These are phyloP conservation scores for Byasa hedistus DNA, from an alignment of 2,888 invertebrate genomes.

Conservation along the genomic window DNA sequence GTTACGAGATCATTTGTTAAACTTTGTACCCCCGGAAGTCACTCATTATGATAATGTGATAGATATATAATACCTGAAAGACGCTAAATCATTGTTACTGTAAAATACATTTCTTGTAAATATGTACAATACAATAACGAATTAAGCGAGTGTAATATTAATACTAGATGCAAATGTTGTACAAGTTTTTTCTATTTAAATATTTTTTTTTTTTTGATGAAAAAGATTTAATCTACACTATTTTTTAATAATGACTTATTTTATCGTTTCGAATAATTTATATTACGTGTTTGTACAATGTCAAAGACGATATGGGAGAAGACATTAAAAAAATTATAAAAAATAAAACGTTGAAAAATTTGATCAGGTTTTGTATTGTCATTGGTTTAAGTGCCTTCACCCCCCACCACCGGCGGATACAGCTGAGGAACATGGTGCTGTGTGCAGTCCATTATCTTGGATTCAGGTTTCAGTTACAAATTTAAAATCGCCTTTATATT, in stretches of 20 bases:
- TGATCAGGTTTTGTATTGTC: conserved; percentile 68
- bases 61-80: conserved; percentile 74
- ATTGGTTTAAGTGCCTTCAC: conserved; percentile 51
- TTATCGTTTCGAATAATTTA: conserved; percentile 79
- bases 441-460: conserved; percentile 55
- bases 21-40: conserved; percentile 39
- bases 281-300: conserved; percentile 77
- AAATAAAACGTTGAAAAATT: conserved; percentile 76
- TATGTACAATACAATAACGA: conserved; percentile 76
- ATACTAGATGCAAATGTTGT: conserved; percentile 79
- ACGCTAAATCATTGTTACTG: conserved; percentile 79
- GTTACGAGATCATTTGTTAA: conserved; percentile 38
- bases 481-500: neutral
- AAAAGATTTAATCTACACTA: conserved; percentile 78
- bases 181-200: conserved; percentile 75
- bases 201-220: conserved; percentile 55
- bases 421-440: conserved; percentile 57
- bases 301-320: conserved; percentile 69
- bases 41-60: conserved; percentile 68
- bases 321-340: conserved; percentile 78
- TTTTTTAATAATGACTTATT: conserved; percentile 77
- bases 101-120: conserved; percentile 76
- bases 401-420: conserved; percentile 60
- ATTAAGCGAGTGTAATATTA: conserved; percentile 71
- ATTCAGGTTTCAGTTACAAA: conserved; percentile 51